A percentile compares a stretch with the other conserved stretches of the same genome.
These are phyloP conservation scores for Raja brachyura DNA, from an alignment of 2,113 vertebrate species.

Conservation along the genomic window DNA sequence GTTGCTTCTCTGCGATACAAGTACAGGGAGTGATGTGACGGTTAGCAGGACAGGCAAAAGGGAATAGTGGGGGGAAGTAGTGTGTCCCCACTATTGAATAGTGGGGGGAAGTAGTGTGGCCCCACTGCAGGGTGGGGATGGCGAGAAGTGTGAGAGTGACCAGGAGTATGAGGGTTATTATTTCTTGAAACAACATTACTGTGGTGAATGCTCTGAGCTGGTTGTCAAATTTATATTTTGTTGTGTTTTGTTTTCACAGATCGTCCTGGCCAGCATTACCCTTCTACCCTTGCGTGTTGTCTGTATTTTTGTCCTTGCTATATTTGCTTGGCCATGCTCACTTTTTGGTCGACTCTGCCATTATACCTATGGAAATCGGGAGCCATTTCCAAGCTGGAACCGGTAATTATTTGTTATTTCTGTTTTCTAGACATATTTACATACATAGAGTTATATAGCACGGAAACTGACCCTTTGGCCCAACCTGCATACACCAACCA, in stretches of 20 bases:
- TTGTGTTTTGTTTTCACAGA: slow-evolving; percentile 47
- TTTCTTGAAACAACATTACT: neutral
- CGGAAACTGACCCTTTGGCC: too few species aligned
- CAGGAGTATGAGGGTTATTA: too few species aligned
- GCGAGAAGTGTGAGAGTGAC: too few species aligned
- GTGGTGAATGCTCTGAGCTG: neutral
- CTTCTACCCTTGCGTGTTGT: slow-evolving; percentile 78
- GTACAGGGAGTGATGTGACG: too few species aligned
- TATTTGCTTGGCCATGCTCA: slow-evolving; percentile 74
- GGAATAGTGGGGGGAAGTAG: too few species aligned
- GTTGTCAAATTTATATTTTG: neutral
- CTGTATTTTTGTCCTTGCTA: slow-evolving; percentile 59
- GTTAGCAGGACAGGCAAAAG: too few species aligned
- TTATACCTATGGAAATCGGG: slow-evolving; percentile 58
- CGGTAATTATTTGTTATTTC: slow-evolving; percentile 61
- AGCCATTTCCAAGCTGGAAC: slow-evolving; percentile 80
- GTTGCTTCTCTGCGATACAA: neutral
- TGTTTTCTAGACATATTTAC: neutral
- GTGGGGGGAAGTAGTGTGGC: too few species aligned
- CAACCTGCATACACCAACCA: too few species aligned
- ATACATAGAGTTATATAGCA: too few species aligned
- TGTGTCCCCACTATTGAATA: too few species aligned
- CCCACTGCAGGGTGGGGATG: too few species aligned
- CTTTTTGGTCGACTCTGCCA: slow-evolving; percentile 60
- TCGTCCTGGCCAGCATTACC: slow-evolving; percentile 67